Evolutionary conservation across 35 echinoderm and acorn worm genomes (phyloP).

Genomic region (Heliocidaris erythrogramma): DNA sequence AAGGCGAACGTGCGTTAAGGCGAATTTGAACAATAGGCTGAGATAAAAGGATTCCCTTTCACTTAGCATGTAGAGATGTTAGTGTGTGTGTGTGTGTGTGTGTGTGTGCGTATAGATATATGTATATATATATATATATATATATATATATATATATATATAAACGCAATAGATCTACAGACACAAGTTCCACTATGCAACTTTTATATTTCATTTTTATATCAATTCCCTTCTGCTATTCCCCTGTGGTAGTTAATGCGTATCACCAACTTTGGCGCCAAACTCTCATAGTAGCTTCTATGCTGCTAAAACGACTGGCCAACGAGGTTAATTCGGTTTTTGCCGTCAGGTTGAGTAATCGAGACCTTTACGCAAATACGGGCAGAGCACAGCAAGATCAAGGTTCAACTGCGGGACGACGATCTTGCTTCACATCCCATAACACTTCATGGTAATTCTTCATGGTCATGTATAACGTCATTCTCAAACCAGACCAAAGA

Average conservation of each 20-base stretch:
- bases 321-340: background rate
- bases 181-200: too few species aligned
- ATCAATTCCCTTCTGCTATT: background rate
- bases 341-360: background rate
- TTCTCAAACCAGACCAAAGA: background rate
- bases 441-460: background rate
- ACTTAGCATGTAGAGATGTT: too few species aligned
- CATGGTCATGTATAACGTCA: background rate
- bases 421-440: background rate
- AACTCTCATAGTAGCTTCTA: background rate
- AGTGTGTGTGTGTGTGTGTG: too few species aligned
- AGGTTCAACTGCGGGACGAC: background rate
- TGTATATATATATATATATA: too few species aligned
- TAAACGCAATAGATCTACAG: too few species aligned
- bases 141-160: too few species aligned
- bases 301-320: background rate
- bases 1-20: too few species aligned
- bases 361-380: background rate
- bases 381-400: background rate
- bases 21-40: too few species aligned
- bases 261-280: background rate
- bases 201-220: background rate
- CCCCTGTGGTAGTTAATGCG: background rate
- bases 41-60: too few species aligned
- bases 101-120: too few species aligned